These are phyloP conservation scores for Poeciliopsis paucimaculata DNA, from an alignment of 2,797 vertebrate species.

Conservation along the genomic window DNA sequence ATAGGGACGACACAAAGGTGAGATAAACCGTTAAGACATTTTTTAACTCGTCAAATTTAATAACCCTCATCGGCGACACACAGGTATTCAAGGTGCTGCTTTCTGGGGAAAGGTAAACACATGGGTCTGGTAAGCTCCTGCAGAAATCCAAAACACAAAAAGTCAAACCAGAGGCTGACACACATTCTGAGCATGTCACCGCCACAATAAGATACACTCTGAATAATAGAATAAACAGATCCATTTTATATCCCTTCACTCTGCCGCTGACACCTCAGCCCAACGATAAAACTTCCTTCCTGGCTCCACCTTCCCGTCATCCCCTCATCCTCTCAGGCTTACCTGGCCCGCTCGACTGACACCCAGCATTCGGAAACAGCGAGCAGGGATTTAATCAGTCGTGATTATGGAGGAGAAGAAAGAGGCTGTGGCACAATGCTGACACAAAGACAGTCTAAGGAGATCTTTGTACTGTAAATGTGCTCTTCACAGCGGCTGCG, in stretches of 20 bases:
- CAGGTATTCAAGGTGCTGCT: conserved; percentile 69
- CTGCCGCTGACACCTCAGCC: conserved; percentile 61
- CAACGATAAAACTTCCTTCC: conserved; percentile 59
- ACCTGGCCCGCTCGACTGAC: conserved; percentile 75
- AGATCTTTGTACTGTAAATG: conserved; percentile 77
- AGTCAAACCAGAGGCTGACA: conserved; percentile 70
- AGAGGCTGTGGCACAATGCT: conserved; percentile 72
- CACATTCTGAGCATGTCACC: conserved; percentile 75
- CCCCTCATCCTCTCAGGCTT: conserved; percentile 47
- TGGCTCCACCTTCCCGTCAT: conserved; percentile 44
- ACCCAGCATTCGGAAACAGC: conserved; percentile 71
- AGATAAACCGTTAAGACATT: conserved; percentile 77
- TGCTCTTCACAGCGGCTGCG: conserved; percentile 63
- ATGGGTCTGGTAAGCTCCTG: conserved; percentile 76
- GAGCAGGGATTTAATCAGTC: conserved; percentile 78
- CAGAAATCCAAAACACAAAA: conserved; percentile 42
- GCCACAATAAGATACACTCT: conserved; percentile 78
- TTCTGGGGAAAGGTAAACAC: conserved; percentile 75
- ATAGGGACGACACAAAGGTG: conserved; percentile 69
- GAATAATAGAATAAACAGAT: conserved; percentile 86
- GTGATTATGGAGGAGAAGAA: conserved; percentile 72
- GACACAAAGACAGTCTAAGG: conserved; percentile 77
- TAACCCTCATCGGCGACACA: conserved; percentile 74
- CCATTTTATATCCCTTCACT: conserved; percentile 51
- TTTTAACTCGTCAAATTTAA: conserved; percentile 80